Conservation (phyloP, 2,113 vertebrate genomes). For the Casuarius casuarius region DNA sequence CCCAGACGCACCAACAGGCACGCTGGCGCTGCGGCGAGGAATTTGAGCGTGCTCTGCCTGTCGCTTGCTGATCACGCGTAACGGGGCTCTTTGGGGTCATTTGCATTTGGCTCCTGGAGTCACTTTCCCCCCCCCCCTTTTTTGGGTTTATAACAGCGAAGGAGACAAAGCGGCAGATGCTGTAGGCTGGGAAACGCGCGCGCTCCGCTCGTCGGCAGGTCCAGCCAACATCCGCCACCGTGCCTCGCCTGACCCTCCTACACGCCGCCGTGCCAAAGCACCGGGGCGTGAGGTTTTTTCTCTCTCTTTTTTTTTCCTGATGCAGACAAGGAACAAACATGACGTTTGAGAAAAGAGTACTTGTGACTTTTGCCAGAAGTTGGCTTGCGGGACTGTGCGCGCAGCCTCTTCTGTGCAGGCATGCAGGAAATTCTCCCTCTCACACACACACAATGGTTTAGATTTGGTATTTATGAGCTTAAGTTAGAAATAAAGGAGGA, state of each 20-base stretch:
- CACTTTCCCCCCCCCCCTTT: background rate
- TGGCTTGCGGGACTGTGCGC: background rate
- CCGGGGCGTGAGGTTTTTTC: background rate
- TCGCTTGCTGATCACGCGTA: background rate
- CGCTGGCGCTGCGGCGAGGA: background rate
- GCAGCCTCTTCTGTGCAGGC: slow-evolving; percentile 1
- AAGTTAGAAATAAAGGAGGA: slow-evolving; percentile 50
- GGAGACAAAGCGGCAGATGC: slow-evolving; percentile 54
- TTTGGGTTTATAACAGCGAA: background rate
- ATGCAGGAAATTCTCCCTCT: slow-evolving; percentile 48
- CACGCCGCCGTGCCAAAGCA: background rate
- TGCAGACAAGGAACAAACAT: background rate
- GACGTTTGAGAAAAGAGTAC: background rate
- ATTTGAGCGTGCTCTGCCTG: background rate
- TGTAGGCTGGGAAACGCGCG: background rate
- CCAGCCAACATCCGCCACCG: background rate
- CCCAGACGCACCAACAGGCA: slow-evolving; percentile 25
- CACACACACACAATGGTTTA: slow-evolving; percentile 34
- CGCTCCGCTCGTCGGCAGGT: background rate
- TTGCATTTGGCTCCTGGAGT: slow-evolving; percentile 46
- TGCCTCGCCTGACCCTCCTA: background rate
- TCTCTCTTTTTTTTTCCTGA: background rate
- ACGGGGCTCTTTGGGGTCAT: slow-evolving; percentile 4
- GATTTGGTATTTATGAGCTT: slow-evolving; percentile 56
- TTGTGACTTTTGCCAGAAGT: background rate